Evolutionary conservation across 2,113 vertebrate species (phyloP), one percentile per base, ranked within the genome.

Genomic region (Dendrocopos noguchii): DNA sequence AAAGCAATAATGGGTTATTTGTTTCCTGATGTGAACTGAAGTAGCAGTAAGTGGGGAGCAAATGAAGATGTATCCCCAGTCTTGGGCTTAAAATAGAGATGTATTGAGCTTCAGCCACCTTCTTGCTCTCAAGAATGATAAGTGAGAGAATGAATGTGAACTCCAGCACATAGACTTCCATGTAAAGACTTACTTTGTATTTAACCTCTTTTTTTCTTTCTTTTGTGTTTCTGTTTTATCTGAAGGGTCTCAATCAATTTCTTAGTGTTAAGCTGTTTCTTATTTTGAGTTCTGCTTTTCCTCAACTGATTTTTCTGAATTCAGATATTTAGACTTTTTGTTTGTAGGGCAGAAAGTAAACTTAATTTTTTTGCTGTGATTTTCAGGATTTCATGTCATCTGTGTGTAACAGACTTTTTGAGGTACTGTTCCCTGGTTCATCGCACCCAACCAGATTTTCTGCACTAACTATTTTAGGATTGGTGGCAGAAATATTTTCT

Each of bases 381-480:
- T 95, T 86, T 63, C 72, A 99, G 99, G 98, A 97, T 94, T 99
- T 99, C 88, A 96, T 99, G 95, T 94, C 93, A 56, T 98, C 99
- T 95, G 46, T 99, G 65, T 98, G 98, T 94, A 97, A 94, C 93
- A 98, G 78, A 68, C 98, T 99, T 74, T 98, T 99, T 91, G 98
- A 98, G 73, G 97, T 97, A 14, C 87, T 99, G 47, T 98, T 98
- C 95, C 98, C 98, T 11, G 99, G 99, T 68, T 99, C 98, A 33
- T 99, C 99, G 8, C 99, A 99, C 91, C 97, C 98, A 68, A 98
- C 98, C 72, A 98, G 98, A 93, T 98, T 99, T 91, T 98, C 98
- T 95, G 97, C 98, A 52, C 97, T 99, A 68, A 98, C 98, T 93
- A 97, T 99, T 96, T 98, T 99, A 95, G 97, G 97, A 66, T 97